Evolutionary conservation across 2,888 invertebrate genomes (phyloP), one percentile per base, ranked within the genome.

Genomic region (Euproctis similis): DNA sequence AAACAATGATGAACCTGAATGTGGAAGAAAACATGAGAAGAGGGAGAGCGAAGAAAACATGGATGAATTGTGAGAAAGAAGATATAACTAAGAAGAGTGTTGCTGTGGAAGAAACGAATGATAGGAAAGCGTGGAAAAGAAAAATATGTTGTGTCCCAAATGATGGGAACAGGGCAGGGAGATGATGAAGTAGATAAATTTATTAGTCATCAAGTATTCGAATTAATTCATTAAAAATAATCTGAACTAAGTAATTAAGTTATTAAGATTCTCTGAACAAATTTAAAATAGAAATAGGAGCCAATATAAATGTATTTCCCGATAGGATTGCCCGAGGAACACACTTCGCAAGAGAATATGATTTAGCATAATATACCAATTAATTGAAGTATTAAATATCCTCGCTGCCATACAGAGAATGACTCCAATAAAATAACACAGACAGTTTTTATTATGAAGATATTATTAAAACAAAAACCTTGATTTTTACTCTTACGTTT

Each of bases 331-430:
- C 78, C 73, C 38, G 58, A 48, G 71, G 71, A 59, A 70, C 63
- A 68, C 55, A 67, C 57, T 53, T 45, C 57, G 53, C 55, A 53
- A 49, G 52, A 53, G 64, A 76, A 64, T 69, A 80, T 76, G 74
- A 74, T 62, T 76, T 73, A 76, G 53, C 70, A 70, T 71, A 77
- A 80, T 76, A 68, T 78, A 75, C 78, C 78, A 80, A 81, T 81
- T 78, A 78, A 74, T 70, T 58, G 53, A 57, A 61, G 61, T 67
- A 70, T 73, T 74, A 69, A 72, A 69, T 66, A 65, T 66, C 60
- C 63, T 54, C 65, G 55, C 59, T 56, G 60, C 53, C 42, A 59
- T 61, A 52, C 53, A 55, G 58, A 50, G 56, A 61, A 60, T 53
- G 63, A 68, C 64, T 67, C 60, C 64, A 69, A 66, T 55, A n/a